Percentiles rank a stretch among this genome's conserved stretches.
These are phyloP conservation scores for Pocillopora damicornis DNA, from an alignment of 64 coral and sea anemone species.

Conservation along the genomic window DNA sequence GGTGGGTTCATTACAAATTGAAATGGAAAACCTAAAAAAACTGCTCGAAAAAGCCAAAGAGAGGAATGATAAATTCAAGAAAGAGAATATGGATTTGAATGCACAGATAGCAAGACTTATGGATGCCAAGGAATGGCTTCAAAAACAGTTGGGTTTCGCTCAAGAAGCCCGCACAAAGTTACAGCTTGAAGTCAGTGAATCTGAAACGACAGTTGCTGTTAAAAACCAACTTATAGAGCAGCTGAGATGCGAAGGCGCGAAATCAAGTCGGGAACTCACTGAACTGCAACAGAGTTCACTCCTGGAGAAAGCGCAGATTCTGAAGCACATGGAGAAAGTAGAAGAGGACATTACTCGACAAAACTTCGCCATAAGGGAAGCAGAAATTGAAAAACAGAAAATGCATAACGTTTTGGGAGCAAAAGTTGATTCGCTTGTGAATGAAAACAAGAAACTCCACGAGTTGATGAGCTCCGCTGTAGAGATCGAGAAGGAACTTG, in stretches of 20 bases:
- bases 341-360: slow-evolving; percentile 65
- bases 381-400: slow-evolving; percentile 69
- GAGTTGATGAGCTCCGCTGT: slow-evolving; percentile 36
- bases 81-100: slow-evolving; percentile 52
- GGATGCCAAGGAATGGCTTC: slow-evolving; percentile 62
- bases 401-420: slow-evolving; percentile 43
- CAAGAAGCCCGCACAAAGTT: slow-evolving; percentile 67
- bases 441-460: slow-evolving; percentile 57
- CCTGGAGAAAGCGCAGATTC: slow-evolving; percentile 62
- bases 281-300: slow-evolving; percentile 79
- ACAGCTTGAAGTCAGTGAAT: slow-evolving; percentile 68
- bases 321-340: slow-evolving; percentile 74
- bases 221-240: slow-evolving; percentile 71
- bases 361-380: slow-evolving; percentile 44
- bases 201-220: slow-evolving; percentile 38
- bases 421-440: slow-evolving; percentile 49
- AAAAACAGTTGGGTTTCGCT: slow-evolving; percentile 59
- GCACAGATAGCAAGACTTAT: slow-evolving; percentile 57
- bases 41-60: slow-evolving; percentile 35
- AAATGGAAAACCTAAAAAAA: slow-evolving; percentile 47
- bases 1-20: slow-evolving; percentile 27
- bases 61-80: slow-evolving; percentile 45
- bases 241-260: slow-evolving; percentile 66
- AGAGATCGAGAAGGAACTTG: slow-evolving; percentile 58
- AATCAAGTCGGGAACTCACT: slow-evolving; percentile 45